Evolutionary conservation across 2,888 invertebrate species (phyloP).

Genomic region (Drosophila nr. perissopoda): DNA sequence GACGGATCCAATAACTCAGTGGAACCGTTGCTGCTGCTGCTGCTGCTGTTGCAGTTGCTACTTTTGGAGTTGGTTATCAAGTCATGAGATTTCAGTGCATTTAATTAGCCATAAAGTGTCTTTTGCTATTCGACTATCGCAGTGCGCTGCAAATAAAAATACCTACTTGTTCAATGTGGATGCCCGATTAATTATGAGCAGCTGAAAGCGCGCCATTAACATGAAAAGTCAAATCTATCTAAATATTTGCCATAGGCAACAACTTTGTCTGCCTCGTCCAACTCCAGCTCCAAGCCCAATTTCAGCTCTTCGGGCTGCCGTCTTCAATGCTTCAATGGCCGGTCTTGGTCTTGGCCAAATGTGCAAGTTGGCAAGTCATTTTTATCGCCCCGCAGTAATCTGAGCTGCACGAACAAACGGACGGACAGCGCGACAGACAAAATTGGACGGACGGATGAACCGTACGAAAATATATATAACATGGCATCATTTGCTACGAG

Average conservation of each 20-base stretch:
- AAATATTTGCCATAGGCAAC: slow-evolving; percentile 75
- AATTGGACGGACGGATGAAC: slow-evolving; percentile 38
- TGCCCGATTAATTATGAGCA: slow-evolving; percentile 79
- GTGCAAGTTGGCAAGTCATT: slow-evolving; percentile 80
- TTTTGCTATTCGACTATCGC: slow-evolving; percentile 62
- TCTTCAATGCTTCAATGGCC: slow-evolving; percentile 9
- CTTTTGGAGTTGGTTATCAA: slow-evolving; percentile 28
- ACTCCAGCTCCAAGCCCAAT: slow-evolving; percentile 6
- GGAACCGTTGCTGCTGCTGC: slow-evolving; percentile 2
- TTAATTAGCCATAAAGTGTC: slow-evolving; percentile 75
- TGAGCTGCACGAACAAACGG: slow-evolving; percentile 78
- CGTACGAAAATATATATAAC: slow-evolving; percentile 70
- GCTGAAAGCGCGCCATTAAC: slow-evolving; percentile 80
- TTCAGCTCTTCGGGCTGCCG: slow-evolving; percentile 12
- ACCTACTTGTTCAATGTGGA: slow-evolving; percentile 73
- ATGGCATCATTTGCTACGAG: slow-evolving; percentile 78
- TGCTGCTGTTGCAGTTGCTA: background rate
- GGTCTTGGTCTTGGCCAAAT: slow-evolving; percentile 66
- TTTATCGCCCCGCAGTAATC: slow-evolving; percentile 78
- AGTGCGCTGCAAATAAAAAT: slow-evolving; percentile 67
- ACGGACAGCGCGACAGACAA: slow-evolving; percentile 35
- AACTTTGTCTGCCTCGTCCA: slow-evolving; percentile 42
- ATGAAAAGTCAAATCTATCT: slow-evolving; percentile 81
- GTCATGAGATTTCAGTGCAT: slow-evolving; percentile 63
- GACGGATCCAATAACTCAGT: slow-evolving; percentile 26